Conservation (phyloP, 2,113 vertebrate genomes). For the Nymphicus hollandicus region DNA sequence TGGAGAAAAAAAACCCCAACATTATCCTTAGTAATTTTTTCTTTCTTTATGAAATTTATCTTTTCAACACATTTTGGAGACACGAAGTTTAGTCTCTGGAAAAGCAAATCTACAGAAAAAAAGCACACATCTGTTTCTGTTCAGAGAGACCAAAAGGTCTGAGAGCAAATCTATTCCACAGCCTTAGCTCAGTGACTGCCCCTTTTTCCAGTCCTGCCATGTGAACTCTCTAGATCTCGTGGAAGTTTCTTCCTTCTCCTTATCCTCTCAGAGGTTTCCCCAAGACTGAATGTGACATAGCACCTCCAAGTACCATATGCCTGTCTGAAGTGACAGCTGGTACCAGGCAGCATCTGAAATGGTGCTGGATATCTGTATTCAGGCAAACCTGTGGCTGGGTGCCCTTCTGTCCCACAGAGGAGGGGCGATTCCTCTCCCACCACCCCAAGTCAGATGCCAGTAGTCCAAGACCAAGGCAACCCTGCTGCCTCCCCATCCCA, state of each 20-base stretch:
- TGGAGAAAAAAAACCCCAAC: background rate
- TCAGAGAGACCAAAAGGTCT: background rate
- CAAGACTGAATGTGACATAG: too few relatives aligned
- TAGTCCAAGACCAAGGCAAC: background rate
- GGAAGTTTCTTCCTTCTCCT: background rate
- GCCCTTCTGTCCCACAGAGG: background rate
- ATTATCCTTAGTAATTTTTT: background rate
- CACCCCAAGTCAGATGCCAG: background rate
- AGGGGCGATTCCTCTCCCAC: background rate
- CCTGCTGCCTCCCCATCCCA: too few relatives aligned
- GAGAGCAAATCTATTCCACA: background rate
- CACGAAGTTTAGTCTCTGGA: background rate
- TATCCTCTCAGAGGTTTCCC: background rate
- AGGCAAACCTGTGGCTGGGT: background rate
- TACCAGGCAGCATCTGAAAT: background rate
- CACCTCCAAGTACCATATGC: background rate
- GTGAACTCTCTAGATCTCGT: rapidly evolving
- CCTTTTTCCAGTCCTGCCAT: background rate
- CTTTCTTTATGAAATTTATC: background rate
- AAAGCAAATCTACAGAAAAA: background rate
- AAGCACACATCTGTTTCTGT: background rate
- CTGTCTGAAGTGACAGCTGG: background rate
- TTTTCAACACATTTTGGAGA: background rate
- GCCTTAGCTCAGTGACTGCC: background rate
- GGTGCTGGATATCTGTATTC: rapidly evolving